phyloP scores from a whole-genome alignment of 2,888 invertebrate species.

The Microctonus hyperodae region DNA sequence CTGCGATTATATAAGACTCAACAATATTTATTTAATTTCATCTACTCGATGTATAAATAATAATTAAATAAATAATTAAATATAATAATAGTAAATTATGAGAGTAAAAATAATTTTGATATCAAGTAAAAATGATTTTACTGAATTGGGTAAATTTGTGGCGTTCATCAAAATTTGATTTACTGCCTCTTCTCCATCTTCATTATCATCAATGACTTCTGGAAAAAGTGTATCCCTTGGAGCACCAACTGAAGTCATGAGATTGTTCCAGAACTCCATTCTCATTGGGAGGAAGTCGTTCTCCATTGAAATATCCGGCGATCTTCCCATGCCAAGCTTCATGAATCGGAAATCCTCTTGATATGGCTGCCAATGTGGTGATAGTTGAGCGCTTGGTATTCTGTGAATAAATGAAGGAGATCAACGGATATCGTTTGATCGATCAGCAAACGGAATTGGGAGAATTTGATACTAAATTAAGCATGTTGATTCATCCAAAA shows the following conservation, averaged over 20 bases:
- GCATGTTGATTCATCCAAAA: neutral
- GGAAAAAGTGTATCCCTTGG: slow-evolving; percentile 37
- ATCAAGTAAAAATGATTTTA: neutral
- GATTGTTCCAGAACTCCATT: slow-evolving; percentile 53
- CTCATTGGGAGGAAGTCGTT: slow-evolving; percentile 43
- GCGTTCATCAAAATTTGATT: neutral
- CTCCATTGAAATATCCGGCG: slow-evolving; percentile 44
- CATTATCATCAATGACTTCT: slow-evolving; percentile 15
- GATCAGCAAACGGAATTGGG: slow-evolving; percentile 19
- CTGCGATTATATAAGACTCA: neutral
- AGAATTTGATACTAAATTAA: slow-evolving; percentile 18
- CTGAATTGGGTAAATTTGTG: neutral
- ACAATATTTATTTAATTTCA: neutral
- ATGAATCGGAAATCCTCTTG: slow-evolving; percentile 45
- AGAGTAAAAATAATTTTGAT: neutral
- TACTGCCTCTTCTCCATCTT: neutral
- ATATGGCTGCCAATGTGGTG: slow-evolving; percentile 51
- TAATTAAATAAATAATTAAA: neutral
- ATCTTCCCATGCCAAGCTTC: slow-evolving; percentile 46
- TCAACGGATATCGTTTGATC: slow-evolving; percentile 32
- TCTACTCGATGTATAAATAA: neutral
- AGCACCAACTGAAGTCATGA: slow-evolving; percentile 42
- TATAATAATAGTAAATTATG: neutral
- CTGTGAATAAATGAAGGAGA: slow-evolving; percentile 44
- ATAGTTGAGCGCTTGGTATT: slow-evolving; percentile 46